Evolutionary conservation across 2,888 invertebrate species (phyloP).

Genomic region (Stratiomys singularior): DNA sequence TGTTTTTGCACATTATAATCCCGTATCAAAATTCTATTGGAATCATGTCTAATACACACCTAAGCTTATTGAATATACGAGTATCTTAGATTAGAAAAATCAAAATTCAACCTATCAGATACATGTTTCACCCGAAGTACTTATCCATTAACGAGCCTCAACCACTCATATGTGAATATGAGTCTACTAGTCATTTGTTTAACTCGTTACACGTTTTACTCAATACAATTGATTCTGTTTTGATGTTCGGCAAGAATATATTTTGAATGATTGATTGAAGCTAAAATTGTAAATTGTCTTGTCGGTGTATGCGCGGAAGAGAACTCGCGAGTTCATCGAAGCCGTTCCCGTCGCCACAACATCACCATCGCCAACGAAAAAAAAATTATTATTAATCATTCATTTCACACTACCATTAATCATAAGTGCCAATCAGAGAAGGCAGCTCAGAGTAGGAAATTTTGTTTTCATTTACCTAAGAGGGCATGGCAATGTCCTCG

Average conservation of each 20-base stretch:
- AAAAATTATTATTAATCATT: slow-evolving; percentile 28
- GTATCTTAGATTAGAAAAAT: too few species aligned
- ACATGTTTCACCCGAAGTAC: neutral
- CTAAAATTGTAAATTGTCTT: slow-evolving; percentile 26
- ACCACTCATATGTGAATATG: neutral
- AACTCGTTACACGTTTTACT: slow-evolving; percentile 16
- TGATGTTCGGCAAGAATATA: slow-evolving; percentile 10
- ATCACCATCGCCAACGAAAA: too few species aligned
- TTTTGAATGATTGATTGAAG: slow-evolving; percentile 21
- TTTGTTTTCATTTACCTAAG: neutral
- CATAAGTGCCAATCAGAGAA: slow-evolving; percentile 31
- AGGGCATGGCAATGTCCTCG: neutral
- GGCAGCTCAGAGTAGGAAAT: slow-evolving; percentile 5
- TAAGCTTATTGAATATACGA: too few species aligned
- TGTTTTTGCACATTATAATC: too few species aligned
- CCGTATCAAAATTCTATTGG: too few species aligned
- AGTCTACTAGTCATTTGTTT: neutral
- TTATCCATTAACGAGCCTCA: neutral
- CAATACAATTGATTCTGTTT: slow-evolving; percentile 30
- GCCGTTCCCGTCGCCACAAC: too few species aligned
- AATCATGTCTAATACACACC: too few species aligned
- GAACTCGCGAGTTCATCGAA: too few species aligned
- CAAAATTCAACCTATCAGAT: too few species aligned
- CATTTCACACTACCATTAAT: slow-evolving; percentile 36
- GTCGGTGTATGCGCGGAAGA: neutral